Conservation (phyloP, 1,140 invertebrate species). For the Pinna nobilis region DNA sequence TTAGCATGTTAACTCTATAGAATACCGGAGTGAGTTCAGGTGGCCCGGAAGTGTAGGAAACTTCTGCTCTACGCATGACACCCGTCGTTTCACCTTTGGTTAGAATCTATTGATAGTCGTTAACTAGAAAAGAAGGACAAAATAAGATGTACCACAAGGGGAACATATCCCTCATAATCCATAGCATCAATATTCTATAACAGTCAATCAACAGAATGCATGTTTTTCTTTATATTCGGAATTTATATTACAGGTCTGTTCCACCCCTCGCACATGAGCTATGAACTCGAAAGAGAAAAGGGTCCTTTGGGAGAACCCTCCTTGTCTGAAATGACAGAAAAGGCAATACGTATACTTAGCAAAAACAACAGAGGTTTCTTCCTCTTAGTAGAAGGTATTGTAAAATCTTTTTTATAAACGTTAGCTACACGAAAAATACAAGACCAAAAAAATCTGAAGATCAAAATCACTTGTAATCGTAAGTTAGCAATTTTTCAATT, state of each 20-base stretch:
- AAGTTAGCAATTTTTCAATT: too few relatives aligned
- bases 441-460: too few relatives aligned
- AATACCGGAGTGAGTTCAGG: too few relatives aligned
- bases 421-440: too few relatives aligned
- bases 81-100: too few relatives aligned
- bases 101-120: too few relatives aligned
- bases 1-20: too few relatives aligned
- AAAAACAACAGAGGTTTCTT: slow-evolving; percentile 88
- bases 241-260: slow-evolving; percentile 77
- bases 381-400: slow-evolving; percentile 89
- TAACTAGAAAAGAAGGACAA: not conserved
- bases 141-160: too few relatives aligned
- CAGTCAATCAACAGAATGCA: not conserved
- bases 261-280: slow-evolving; percentile 85
- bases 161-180: too few relatives aligned
- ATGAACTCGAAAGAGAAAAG: slow-evolving; percentile 82
- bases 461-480: too few relatives aligned
- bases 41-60: too few relatives aligned
- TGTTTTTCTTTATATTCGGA: not conserved
- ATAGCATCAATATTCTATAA: not conserved
- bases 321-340: slow-evolving; percentile 89
- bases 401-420: not conserved
- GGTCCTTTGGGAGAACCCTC: slow-evolving; percentile 75
- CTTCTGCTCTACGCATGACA: too few relatives aligned
- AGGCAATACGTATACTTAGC: slow-evolving; percentile 87